Percentiles rank a stretch among this genome's conserved stretches.
Conservation (phyloP, 2,888 invertebrate genomes). For the Seira ritae region DNA sequence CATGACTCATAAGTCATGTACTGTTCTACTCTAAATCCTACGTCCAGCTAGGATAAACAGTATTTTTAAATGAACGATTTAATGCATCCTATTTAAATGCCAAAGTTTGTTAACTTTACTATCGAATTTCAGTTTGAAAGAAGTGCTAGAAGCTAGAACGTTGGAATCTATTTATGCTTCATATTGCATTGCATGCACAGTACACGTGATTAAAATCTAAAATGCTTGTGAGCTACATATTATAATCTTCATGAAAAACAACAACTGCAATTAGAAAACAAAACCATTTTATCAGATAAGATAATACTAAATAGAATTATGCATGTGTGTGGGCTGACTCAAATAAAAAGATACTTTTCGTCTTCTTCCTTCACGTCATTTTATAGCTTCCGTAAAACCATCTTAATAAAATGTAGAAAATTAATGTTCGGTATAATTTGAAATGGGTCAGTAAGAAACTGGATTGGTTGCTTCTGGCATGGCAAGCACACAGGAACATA, state of each 20-base stretch:
- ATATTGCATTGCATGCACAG: too few species aligned
- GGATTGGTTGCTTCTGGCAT: neutral
- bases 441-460: slow-evolving; percentile 4
- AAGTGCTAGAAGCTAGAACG: too few species aligned
- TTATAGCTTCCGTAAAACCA: neutral
- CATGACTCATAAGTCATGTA: neutral
- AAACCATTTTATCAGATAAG: neutral
- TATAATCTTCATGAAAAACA: neutral
- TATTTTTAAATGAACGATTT: too few species aligned
- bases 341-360: neutral
- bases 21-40: neutral
- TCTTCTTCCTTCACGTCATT: neutral
- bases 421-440: neutral
- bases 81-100: too few species aligned
- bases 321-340: too few species aligned
- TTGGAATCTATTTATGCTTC: too few species aligned
- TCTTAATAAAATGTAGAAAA: neutral
- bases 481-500: neutral
- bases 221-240: too few species aligned
- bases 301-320: too few species aligned
- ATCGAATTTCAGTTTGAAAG: too few species aligned
- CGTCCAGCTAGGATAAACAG: neutral
- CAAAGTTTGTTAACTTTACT: too few species aligned
- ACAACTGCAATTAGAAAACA: neutral
- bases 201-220: too few species aligned